These are phyloP conservation scores for Kuschelorhynchus macadamiae DNA, from an alignment of 2,888 invertebrate species.

Conservation along the genomic window DNA sequence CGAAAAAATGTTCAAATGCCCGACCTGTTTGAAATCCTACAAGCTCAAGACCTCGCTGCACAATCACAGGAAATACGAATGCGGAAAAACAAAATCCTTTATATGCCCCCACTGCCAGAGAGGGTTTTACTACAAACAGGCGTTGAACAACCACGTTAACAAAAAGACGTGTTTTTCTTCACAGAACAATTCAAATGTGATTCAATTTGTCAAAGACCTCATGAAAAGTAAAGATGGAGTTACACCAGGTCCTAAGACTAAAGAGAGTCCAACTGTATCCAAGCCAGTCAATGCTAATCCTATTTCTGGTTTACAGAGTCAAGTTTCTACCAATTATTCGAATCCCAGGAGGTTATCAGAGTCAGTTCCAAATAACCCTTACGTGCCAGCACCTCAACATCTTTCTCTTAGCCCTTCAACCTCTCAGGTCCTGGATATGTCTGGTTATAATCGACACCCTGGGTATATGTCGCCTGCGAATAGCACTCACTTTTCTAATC, in stretches of 20 bases:
- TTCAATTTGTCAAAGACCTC: no score
- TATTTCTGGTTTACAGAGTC: neutral
- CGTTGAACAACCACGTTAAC: conserved; percentile 53
- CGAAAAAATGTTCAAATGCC: conserved; percentile 15
- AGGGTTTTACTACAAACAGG: conserved; percentile 54
- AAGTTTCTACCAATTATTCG: neutral
- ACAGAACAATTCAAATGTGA: neutral
- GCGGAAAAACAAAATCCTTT: conserved; percentile 72
- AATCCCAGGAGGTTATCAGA: no score
- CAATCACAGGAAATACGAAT: conserved; percentile 59
- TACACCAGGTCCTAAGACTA: neutral
- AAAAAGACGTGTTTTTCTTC: conserved; percentile 42
- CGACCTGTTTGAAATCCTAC: conserved; percentile 49
- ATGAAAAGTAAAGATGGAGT: neutral
- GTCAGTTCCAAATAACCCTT: no score
- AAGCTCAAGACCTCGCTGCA: conserved; percentile 46
- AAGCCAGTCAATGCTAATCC: neutral
- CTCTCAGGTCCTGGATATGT: no score
- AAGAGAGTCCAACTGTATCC: neutral
- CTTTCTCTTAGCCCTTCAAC: no score
- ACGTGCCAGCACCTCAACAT: no score
- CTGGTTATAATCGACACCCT: no score
- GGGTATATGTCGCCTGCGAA: no score
- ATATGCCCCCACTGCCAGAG: conserved; percentile 68
- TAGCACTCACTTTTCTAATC: neutral